Conservation (phyloP, 2,113 vertebrate species). For the Halichoerus grypus region DNA sequence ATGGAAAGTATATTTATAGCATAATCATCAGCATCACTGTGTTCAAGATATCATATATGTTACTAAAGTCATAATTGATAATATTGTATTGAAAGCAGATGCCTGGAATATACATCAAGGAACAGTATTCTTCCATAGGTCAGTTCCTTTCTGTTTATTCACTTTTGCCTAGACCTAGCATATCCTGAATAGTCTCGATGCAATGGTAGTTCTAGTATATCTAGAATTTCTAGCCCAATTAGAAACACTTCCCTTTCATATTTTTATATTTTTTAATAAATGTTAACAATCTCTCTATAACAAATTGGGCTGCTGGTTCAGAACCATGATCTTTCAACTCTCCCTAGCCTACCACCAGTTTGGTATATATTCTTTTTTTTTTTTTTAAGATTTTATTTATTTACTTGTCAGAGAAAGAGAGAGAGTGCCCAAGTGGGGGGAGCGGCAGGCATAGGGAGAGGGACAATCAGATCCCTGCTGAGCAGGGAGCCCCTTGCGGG, state of each 20-base stretch:
- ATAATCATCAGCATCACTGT: not conserved
- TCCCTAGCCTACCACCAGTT: not conserved
- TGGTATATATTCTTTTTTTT: not conserved
- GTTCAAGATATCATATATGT: not conserved
- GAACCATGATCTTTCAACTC: not conserved
- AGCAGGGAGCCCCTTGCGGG: not conserved
- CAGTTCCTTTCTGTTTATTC: constrained; percentile 37
- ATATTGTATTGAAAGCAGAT: not conserved
- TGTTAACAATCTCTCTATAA: not conserved
- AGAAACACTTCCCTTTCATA: not conserved
- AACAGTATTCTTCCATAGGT: not conserved
- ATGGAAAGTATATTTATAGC: not conserved
- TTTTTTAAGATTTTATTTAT: too few relatives aligned
- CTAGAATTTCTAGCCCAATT: constrained; percentile 9
- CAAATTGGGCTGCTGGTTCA: not conserved
- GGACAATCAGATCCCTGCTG: not conserved
- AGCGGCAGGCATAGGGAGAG: not conserved
- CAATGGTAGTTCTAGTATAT: not conserved
- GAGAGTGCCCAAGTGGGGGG: not conserved
- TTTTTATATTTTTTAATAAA: constrained; percentile 2
- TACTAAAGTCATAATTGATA: not conserved
- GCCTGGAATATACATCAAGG: not conserved
- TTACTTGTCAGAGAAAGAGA: not conserved
- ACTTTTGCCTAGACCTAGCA: not conserved
- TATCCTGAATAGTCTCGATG: not conserved